Evolutionary conservation across 2,797 vertebrate genomes (phyloP), one percentile per base, ranked within the genome.

Genomic region (Bovichtus variegatus): DNA sequence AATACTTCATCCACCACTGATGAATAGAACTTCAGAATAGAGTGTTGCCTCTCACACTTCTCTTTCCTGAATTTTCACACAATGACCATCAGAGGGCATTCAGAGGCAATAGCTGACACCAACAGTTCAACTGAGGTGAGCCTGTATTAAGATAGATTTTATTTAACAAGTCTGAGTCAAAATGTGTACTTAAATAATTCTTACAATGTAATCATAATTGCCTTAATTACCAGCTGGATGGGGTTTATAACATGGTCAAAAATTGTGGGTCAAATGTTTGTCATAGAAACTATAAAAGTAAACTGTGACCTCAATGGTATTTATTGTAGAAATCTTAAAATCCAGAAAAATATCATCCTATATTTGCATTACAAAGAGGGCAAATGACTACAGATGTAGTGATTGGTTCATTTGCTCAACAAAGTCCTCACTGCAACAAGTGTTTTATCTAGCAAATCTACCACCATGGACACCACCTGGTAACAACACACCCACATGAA

Each of bases 71-170:
- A 31, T n/a, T 80, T 38, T 31, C 36, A 66, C 13, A 38, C 2
- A 64, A 1, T 46, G 36, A 18, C 70, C 87, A 88, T 79, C 81
- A 90, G 86, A 76, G 68, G 82, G 78, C 63, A 6, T 4, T 27
- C n/a, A 46, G 11, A 29, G 13, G 31, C 9, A 25, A 44, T 1
- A 2, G n/a, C 13, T 40, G 25, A 8, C 36, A 6, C 11, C 27
- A 36, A 64, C 9, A 66, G 46, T 41, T 71, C 41, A 67, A 7
- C 12, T 49, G 9, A 44, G 11, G 23, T 67, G 16, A 73, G 7
- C 3, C 2, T 19, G 27, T 15, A 18, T 8, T 69, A 29, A 40
- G 6, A 18, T 2, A 8, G 13, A 44, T 61, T 38, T 49, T 25
- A 44, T 23, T n/a, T 18, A 47, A 46, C 41, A 29, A 12, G 13